Percentiles rank a stretch among this genome's conserved stretches.
Conservation (phyloP, 2,888 invertebrate genomes). For the Mystacides longicornis region DNA sequence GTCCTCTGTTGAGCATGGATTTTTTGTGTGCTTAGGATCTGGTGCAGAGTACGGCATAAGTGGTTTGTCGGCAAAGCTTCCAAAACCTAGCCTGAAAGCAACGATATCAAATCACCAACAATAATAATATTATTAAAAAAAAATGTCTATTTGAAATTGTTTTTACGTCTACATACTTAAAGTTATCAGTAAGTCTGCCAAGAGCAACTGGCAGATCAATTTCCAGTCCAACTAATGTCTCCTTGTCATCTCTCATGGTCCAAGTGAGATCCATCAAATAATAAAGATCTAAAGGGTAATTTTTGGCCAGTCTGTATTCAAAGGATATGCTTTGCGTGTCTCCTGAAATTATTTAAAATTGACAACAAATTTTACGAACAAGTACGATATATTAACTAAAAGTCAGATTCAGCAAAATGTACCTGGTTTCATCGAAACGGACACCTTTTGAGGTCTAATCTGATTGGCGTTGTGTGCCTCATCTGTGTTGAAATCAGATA, state of each 20-base stretch:
- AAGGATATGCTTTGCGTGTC: conserved; percentile 54
- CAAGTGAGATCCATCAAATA: conserved; percentile 87
- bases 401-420: background rate
- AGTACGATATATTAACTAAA: background rate
- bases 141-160: no score
- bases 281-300: conserved; percentile 83
- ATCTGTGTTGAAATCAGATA: conserved; percentile 44
- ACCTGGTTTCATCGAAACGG: conserved; percentile 55
- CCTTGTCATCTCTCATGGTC: conserved; percentile 83
- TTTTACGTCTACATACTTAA: conserved; percentile 49
- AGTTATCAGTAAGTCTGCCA: conserved; percentile 61
- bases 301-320: conserved; percentile 68
- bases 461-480: conserved; percentile 50
- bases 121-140: no score
- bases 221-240: conserved; percentile 63
- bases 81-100: conserved; percentile 56
- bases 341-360: conserved; percentile 36
- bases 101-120: background rate
- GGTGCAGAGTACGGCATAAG: conserved; percentile 62
- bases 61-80: conserved; percentile 74
- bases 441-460: conserved; percentile 57
- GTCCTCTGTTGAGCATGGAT: conserved; percentile 55
- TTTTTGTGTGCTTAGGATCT: conserved; percentile 43
- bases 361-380: background rate
- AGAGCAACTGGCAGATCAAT: conserved; percentile 53